These are phyloP conservation scores for Drosophila longiperda DNA, from an alignment of 2,888 invertebrate genomes.

Conservation along the genomic window DNA sequence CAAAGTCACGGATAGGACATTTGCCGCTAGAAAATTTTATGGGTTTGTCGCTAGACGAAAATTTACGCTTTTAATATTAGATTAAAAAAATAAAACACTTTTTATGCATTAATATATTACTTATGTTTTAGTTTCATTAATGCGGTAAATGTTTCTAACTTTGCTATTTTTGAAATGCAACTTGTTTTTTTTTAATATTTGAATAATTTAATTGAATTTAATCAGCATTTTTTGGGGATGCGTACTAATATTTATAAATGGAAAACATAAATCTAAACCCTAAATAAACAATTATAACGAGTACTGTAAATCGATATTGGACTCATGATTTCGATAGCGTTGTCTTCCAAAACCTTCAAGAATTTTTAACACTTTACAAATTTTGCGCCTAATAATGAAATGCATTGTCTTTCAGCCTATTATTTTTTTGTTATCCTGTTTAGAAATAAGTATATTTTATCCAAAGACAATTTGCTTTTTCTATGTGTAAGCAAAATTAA, in stretches of 20 bases:
- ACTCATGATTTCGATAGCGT: not conserved
- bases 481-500: not conserved
- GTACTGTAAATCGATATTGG: not conserved
- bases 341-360: not conserved
- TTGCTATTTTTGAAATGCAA: not conserved
- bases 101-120: not conserved
- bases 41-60: not conserved
- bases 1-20: slow-evolving; percentile 59
- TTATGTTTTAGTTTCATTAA: not conserved
- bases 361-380: not conserved
- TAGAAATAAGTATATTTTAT: not conserved
- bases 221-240: too few relatives aligned
- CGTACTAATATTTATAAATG: not conserved
- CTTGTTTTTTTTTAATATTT: too few relatives aligned
- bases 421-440: not conserved
- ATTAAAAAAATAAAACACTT: not conserved
- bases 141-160: not conserved
- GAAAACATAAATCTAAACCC: not conserved
- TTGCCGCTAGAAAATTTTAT: not conserved
- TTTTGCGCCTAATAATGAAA: not conserved
- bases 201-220: too few relatives aligned
- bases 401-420: not conserved
- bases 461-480: not conserved
- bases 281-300: not conserved
- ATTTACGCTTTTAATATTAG: not conserved